Evolutionary conservation across 53 echinoderm and acorn worm genomes (phyloP).

Genomic region (Paelopatides confundens): DNA sequence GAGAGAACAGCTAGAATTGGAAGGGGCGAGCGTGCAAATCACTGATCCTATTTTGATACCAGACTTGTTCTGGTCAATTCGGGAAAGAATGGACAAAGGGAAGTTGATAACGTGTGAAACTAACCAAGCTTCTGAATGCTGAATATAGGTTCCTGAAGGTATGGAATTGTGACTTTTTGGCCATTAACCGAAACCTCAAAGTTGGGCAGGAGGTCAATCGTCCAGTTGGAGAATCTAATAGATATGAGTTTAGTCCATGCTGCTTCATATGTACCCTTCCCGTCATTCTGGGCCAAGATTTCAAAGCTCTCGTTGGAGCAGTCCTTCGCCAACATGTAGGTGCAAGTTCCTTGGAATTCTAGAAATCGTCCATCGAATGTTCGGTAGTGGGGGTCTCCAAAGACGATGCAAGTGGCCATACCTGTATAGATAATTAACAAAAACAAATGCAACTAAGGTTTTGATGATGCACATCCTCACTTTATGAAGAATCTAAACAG

Average conservation of each 20-base stretch:
- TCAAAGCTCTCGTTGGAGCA: slow-evolving; percentile 81
- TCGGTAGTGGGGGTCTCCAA: slow-evolving; percentile 97
- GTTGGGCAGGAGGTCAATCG: slow-evolving; percentile 84
- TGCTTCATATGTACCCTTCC: slow-evolving; percentile 89
- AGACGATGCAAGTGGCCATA: slow-evolving; percentile 92
- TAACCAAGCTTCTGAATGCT: slow-evolving; percentile 97
- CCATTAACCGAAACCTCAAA: slow-evolving; percentile 78
- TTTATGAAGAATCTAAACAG: no score
- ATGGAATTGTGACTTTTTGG: slow-evolving; percentile 70
- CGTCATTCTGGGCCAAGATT: slow-evolving; percentile 90
- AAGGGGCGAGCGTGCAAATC: no score
- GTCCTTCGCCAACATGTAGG: slow-evolving; percentile 85
- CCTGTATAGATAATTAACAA: slow-evolving; percentile 56
- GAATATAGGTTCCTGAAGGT: slow-evolving; percentile 78
- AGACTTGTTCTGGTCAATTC: no score
- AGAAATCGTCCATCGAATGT: slow-evolving; percentile 94
- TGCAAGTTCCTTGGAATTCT: slow-evolving; percentile 96
- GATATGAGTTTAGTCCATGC: slow-evolving; percentile 90
- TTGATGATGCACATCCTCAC: no score
- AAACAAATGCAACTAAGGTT: no score
- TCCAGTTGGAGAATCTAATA: slow-evolving; percentile 77
- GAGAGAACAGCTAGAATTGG: no score
- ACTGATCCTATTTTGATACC: no score
- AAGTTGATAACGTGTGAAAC: no score
- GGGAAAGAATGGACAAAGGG: no score